These are phyloP conservation scores for Rhodophaea formosa DNA, from an alignment of 2,888 invertebrate species.

Conservation along the genomic window DNA sequence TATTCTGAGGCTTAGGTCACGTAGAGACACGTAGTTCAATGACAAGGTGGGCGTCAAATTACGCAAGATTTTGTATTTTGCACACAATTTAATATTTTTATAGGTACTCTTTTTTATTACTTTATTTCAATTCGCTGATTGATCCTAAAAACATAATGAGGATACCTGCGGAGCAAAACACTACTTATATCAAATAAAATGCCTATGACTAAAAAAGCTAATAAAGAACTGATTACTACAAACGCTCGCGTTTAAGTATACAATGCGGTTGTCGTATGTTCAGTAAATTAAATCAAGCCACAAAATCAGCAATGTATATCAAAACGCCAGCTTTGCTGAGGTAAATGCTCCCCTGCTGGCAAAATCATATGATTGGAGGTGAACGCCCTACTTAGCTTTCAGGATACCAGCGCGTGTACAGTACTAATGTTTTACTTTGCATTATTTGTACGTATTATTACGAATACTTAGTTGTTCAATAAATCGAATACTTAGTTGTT, in stretches of 20 bases:
- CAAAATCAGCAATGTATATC: not conserved
- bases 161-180: not conserved
- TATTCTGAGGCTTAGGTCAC: too few species aligned
- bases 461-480: not conserved
- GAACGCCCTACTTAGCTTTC: not conserved
- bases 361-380: not conserved
- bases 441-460: not conserved
- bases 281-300: not conserved
- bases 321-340: not conserved
- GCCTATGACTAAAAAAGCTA: too few species aligned
- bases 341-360: not conserved
- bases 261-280: not conserved
- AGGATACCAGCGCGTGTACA: not conserved
- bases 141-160: not conserved
- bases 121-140: not conserved
- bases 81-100: too few species aligned
- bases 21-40: too few species aligned
- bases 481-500: conserved; percentile 1
- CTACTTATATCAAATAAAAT: too few species aligned
- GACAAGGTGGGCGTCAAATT: too few species aligned
- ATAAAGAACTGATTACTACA: too few species aligned
- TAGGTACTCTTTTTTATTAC: too few species aligned
- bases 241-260: too few species aligned
- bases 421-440: not conserved
- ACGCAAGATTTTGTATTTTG: too few species aligned